These are phyloP conservation scores for Pteropus alecto DNA, from an alignment of 2,113 vertebrate species.

Conservation along the genomic window DNA sequence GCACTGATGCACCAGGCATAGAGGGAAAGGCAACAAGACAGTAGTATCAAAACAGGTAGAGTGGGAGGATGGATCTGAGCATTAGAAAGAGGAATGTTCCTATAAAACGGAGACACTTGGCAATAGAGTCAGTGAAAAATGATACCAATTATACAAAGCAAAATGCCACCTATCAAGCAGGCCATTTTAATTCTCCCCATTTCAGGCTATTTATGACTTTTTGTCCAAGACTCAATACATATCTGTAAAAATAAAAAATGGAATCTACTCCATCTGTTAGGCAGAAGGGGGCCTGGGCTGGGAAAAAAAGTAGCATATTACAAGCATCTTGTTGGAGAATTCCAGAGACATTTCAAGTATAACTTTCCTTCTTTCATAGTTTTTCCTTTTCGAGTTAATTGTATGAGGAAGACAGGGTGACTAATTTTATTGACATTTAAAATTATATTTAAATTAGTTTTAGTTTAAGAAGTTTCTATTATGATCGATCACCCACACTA, in stretches of 20 bases:
- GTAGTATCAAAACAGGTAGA: neutral
- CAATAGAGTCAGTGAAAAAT: slow-evolving; percentile 54
- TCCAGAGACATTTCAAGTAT: neutral
- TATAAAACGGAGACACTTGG: neutral
- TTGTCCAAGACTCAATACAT: slow-evolving; percentile 36
- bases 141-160: slow-evolving; percentile 40
- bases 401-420: neutral
- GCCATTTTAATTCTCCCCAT: slow-evolving; percentile 60
- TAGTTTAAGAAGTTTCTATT: neutral
- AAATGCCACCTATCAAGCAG: slow-evolving; percentile 49
- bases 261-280: neutral
- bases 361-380: neutral
- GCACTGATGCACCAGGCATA: neutral
- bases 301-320: neutral
- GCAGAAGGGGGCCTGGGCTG: neutral
- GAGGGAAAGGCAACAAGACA: neutral
- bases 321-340: neutral
- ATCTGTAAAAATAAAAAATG: slow-evolving; percentile 54
- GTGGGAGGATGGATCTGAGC: neutral
- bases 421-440: neutral
- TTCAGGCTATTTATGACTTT: slow-evolving; percentile 44
- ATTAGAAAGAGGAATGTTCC: slow-evolving; percentile 28
- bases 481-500: neutral
- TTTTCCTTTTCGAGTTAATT: neutral
- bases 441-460: neutral